These are phyloP conservation scores for Ptycholaimellus sp. DNA, from an alignment of 2,888 invertebrate genomes.

Conservation along the genomic window DNA sequence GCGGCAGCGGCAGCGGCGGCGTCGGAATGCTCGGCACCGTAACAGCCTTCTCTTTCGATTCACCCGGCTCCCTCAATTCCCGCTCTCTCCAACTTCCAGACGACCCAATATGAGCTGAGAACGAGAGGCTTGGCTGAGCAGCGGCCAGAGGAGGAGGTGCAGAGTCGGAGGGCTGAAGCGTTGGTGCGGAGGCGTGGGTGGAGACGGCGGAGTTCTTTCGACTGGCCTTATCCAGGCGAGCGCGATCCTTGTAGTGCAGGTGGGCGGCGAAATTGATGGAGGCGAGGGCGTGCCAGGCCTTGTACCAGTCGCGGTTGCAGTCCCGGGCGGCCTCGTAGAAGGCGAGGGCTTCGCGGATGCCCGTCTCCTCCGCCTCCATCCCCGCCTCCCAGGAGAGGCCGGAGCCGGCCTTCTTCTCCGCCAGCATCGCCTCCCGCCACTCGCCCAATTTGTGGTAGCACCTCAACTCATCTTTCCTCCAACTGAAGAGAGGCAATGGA, in stretches of 20 bases:
- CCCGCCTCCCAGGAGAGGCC: too few relatives aligned
- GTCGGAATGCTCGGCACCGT: neutral
- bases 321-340: conserved; percentile 61
- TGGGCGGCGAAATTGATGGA: conserved; percentile 93
- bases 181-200: conserved; percentile 5
- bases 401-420: conserved; percentile 7
- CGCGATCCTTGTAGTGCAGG: conserved; percentile 35
- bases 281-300: conserved; percentile 92
- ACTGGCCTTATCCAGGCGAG: neutral
- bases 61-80: too few relatives aligned
- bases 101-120: too few relatives aligned
- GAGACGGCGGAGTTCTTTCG: neutral
- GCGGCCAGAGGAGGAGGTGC: conserved; percentile 1
- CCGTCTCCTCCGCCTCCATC: neutral
- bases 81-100: too few relatives aligned
- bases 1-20: neutral
- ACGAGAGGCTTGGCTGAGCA: too few relatives aligned
- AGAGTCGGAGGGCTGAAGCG: neutral
- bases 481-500: too few relatives aligned
- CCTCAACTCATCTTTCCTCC: too few relatives aligned
- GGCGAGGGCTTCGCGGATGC: conserved; percentile 24
- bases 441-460: conserved; percentile 79
- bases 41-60: too few relatives aligned
- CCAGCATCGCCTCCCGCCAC: conserved; percentile 58
- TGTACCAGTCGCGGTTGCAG: conserved; percentile 55